phyloP scores from a whole-genome alignment of 2,113 vertebrate species.

The Hemicordylus capensis region DNA sequence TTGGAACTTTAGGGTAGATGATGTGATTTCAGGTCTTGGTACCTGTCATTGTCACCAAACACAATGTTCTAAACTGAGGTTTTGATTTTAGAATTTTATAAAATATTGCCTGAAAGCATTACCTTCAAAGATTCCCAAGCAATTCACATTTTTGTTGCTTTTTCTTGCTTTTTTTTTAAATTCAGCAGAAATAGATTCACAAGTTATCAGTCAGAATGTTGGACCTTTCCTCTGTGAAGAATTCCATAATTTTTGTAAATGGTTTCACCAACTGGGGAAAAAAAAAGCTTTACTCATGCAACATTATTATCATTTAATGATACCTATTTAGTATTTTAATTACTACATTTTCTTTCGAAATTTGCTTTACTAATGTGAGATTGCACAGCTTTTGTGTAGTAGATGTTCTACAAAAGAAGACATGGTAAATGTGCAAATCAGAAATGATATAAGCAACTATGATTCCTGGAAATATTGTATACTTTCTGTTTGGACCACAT shows the following conservation, averaged over 20 bases:
- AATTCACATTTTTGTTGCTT: too few species aligned
- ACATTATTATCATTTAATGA: too few species aligned
- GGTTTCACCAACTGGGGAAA: background rate
- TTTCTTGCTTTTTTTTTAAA: background rate
- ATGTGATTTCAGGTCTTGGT: too few species aligned
- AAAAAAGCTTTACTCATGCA: too few species aligned
- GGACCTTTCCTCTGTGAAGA: background rate
- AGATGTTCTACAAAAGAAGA: conserved; percentile 35
- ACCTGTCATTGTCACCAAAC: too few species aligned
- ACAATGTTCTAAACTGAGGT: too few species aligned
- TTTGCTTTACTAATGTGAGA: conserved; percentile 30
- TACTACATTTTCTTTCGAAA: background rate
- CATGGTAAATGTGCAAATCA: conserved; percentile 27
- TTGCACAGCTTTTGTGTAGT: conserved; percentile 23
- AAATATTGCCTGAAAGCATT: too few species aligned
- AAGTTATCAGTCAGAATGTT: background rate
- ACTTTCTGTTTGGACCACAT: conserved; percentile 35
- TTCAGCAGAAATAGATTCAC: background rate
- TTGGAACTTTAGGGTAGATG: too few species aligned
- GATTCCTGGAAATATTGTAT: conserved; percentile 24
- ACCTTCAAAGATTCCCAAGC: too few species aligned
- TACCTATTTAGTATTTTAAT: too few species aligned
- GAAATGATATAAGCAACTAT: conserved; percentile 12
- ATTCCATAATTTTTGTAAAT: background rate
- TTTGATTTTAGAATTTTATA: too few species aligned